A percentile compares a stretch with the other conserved stretches of the same genome.
These are phyloP conservation scores for Halisarca cf. caerulea DNA, from an alignment of 37 sponge, comb jelly and placozoan species.

Conservation along the genomic window DNA sequence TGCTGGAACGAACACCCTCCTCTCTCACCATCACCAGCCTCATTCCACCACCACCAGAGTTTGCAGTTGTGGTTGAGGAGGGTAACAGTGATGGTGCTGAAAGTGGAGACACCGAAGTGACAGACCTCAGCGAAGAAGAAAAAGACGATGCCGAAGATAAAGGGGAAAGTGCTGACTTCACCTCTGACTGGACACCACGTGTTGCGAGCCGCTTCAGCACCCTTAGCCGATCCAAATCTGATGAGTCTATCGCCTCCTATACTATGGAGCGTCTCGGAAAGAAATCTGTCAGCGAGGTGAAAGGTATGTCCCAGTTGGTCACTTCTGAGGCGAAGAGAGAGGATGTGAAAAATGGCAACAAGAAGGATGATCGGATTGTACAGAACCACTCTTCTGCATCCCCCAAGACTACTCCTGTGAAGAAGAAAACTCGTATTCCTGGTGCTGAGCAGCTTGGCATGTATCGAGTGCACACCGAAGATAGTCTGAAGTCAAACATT, in stretches of 20 bases:
- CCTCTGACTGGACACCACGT: not conserved
- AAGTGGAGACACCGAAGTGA: not conserved
- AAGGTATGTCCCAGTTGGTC: too few species aligned
- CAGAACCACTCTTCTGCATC: too few species aligned
- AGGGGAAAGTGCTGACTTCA: not conserved
- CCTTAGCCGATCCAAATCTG: not conserved
- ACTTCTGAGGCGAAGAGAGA: too few species aligned
- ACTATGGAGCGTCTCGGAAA: not conserved
- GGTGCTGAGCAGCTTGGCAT: too few species aligned
- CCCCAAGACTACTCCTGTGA: too few species aligned
- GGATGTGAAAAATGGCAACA: too few species aligned
- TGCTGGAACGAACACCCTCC: not conserved
- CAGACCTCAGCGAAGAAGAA: too few species aligned
- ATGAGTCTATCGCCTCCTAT: not conserved
- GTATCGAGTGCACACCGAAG: too few species aligned
- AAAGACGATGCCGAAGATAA: not conserved
- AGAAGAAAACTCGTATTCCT: too few species aligned
- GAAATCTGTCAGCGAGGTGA: too few species aligned
- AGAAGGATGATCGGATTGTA: too few species aligned
- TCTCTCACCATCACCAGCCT: not conserved
- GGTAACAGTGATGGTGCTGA: not conserved
- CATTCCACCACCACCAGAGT: conserved; percentile 16
- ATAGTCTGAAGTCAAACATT: too few species aligned
- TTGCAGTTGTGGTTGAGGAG: not conserved
- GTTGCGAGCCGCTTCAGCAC: not conserved